Conservation (phyloP, 1,140 invertebrate species). For the Glomeris maerens region DNA sequence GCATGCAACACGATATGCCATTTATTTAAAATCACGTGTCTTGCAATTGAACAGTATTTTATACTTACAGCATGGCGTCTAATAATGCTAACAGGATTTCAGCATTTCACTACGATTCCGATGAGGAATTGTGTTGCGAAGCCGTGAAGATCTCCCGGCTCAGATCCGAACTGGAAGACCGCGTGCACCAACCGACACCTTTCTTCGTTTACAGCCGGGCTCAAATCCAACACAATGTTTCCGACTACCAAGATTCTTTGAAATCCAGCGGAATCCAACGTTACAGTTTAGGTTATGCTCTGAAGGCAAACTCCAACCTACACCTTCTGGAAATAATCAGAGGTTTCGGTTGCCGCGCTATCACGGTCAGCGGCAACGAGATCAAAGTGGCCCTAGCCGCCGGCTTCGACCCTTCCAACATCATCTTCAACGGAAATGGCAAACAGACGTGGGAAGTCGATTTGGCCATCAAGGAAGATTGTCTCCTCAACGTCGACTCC, state of each 20-base stretch:
- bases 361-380: conserved; percentile 31
- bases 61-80: no score
- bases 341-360: conserved; percentile 21
- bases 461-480: conserved; percentile 25
- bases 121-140: no score
- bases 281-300: conserved; percentile 24
- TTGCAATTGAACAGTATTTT: no score
- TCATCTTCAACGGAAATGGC: conserved; percentile 34
- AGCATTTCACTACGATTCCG: no score
- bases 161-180: no score
- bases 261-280: conserved; percentile 14
- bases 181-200: no score
- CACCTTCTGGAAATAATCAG: conserved; percentile 24
- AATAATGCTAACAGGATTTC: no score
- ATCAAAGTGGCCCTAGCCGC: conserved; percentile 25
- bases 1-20: no score
- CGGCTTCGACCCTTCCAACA: conserved; percentile 23
- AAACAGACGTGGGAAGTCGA: conserved; percentile 30
- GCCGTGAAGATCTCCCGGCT: no score
- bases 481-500: conserved; percentile 32
- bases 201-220: conserved; percentile 26
- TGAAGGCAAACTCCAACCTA: conserved; percentile 30
- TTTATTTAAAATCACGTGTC: no score
- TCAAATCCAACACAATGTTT: conserved; percentile 22
- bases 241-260: conserved; percentile 23